These are phyloP conservation scores for Hipposideros larvatus DNA, from an alignment of 2,797 vertebrate genomes.

Conservation along the genomic window DNA sequence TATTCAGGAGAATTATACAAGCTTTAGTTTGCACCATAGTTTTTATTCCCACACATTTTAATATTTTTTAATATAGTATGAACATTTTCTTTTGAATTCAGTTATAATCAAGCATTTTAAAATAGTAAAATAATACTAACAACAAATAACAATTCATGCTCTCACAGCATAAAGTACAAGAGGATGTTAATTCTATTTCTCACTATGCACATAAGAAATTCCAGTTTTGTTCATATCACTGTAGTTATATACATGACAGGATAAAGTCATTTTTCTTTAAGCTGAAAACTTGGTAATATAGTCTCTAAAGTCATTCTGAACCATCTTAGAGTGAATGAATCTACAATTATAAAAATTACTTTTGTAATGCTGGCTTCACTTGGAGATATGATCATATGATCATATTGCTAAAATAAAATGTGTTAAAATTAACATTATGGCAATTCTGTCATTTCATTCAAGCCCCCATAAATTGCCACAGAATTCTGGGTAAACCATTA, in stretches of 20 bases:
- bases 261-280: neutral
- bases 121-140: neutral
- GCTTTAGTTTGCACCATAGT: neutral
- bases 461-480: constrained; percentile 29
- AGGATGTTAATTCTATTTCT: neutral
- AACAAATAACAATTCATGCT: neutral
- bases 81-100: neutral
- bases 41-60: neutral
- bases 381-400: neutral
- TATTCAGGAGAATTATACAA: neutral
- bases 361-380: neutral
- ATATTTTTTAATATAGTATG: neutral
- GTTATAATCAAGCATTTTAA: neutral
- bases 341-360: constrained; percentile 3
- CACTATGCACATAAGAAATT: rapidly evolving
- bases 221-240: neutral
- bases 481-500: neutral
- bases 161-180: neutral
- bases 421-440: neutral
- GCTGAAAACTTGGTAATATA: neutral
- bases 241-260: neutral
- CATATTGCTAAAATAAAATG: constrained; percentile 53
- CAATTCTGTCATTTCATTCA: constrained; percentile 9
- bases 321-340: neutral
- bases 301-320: constrained; percentile 1